Base-by-base conservation (phyloP, 1,140 invertebrate genomes). In the Ceratina japonica region DNA sequence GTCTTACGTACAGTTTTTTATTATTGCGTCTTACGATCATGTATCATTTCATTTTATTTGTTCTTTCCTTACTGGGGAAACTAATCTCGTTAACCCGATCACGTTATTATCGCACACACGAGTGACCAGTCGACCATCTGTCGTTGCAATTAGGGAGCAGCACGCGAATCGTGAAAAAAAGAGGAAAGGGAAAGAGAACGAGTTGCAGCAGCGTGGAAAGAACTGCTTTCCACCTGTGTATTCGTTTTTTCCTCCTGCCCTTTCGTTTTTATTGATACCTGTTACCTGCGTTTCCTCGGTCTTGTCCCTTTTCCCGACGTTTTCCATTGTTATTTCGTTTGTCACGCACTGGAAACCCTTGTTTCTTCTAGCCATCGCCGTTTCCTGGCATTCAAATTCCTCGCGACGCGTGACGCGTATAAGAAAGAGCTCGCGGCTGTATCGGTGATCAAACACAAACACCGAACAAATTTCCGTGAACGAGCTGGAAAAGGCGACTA, bases 221-320 rank as follows among this genome's bases (percentile, higher is more conserved):
- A 15, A 70, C 44, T 83, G 85, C 81, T 87, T 86, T 87, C 79
- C 87, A 87, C 84, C 86, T 86, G 86, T 84, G 79, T 16, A 24
- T 15, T 15, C 24, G 20, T 16, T 52, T 37, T 51, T 22, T 24
- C 16, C 22, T 27, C 16, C 20, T 15, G n/a, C 10, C 12, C 8
- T 56, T 16, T 27, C 54, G n/a, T 2, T n/a, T 27, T 44, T 49
- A 65, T 65, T 4, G 31, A 65, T 65, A 31, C 7, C 5, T 20
- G 13, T 31, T 20, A 16, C n/a, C 37, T 24, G 44, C n/a, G n/a
- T 5, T 8, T 66, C 20, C 64, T 66, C 7, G 20, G 4, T 3
- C 64, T 22, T 16, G 10, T 44, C 51, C 27, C 37, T 64, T 63
- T 63, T 44, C 64, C 18, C 31, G 37, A 22, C 61, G 61, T 20